Evolutionary conservation across 2,797 vertebrate genomes (phyloP).

Genomic region (Scolopax bukidnonensis): DNA sequence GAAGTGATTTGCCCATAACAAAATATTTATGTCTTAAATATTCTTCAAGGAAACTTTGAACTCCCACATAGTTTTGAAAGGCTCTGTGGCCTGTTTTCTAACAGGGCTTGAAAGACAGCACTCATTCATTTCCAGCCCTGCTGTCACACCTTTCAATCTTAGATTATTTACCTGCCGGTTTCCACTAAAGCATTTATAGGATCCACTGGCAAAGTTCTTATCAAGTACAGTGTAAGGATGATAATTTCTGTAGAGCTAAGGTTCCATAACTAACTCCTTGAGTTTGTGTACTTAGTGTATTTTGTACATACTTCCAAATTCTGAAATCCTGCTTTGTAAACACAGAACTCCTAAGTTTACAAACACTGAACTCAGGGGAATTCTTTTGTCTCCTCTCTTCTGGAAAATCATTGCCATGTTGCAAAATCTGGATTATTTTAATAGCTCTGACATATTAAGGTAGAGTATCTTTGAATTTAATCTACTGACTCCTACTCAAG

Average conservation of each 20-base stretch:
- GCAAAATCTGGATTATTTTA: neutral
- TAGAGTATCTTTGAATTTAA: neutral
- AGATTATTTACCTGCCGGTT: neutral
- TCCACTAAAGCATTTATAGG: neutral
- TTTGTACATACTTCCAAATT: neutral
- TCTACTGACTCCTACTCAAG: neutral
- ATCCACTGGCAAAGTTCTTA: neutral
- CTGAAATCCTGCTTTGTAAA: neutral
- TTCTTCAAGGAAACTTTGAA: neutral
- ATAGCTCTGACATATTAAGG: neutral
- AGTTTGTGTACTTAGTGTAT: neutral
- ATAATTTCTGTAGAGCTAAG: neutral
- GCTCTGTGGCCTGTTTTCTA: neutral
- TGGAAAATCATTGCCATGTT: neutral
- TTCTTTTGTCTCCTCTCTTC: neutral
- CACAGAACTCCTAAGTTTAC: neutral
- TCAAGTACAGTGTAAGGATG: neutral
- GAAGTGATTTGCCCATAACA: neutral
- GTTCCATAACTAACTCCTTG: neutral
- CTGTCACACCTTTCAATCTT: neutral
- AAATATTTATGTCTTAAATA: neutral
- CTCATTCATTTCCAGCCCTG: neutral
- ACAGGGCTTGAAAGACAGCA: neutral
- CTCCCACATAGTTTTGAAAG: neutral
- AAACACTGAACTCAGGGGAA: neutral